Conservation (phyloP, 2,113 vertebrate genomes). For the Neopipo cinnamomea region DNA sequence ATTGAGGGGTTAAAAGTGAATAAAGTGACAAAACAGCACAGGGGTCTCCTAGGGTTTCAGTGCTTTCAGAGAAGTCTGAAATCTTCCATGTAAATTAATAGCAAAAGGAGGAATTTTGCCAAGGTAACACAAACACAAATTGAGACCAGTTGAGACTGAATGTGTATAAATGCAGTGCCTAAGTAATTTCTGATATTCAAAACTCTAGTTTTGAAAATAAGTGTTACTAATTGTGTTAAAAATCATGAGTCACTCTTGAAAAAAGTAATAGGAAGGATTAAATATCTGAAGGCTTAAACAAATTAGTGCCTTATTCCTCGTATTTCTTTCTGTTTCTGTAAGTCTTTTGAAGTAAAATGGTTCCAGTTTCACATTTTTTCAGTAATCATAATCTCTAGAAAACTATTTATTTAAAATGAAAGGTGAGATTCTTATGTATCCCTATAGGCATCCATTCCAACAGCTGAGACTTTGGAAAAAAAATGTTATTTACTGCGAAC, state of each 20-base stretch:
- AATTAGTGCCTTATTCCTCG: background rate
- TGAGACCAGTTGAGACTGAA: background rate
- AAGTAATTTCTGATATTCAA: background rate
- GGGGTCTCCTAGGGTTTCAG: background rate
- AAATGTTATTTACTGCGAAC: background rate
- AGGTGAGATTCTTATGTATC: background rate
- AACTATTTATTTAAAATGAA: background rate
- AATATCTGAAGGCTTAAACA: background rate
- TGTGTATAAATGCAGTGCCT: background rate
- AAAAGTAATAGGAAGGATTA: background rate
- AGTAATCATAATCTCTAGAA: background rate
- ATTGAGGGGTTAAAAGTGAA: background rate
- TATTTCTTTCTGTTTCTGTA: background rate
- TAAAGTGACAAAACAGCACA: background rate
- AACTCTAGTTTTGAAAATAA: constrained; percentile 7
- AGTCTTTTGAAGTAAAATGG: background rate
- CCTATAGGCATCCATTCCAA: background rate
- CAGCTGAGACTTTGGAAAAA: background rate
- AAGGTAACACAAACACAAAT: background rate
- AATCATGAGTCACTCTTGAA: background rate
- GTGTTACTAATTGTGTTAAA: background rate
- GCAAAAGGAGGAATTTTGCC: background rate
- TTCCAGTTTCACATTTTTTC: background rate
- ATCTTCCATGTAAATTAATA: constrained; percentile 21
- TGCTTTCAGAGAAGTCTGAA: background rate